phyloP scores from a whole-genome alignment of 2,888 invertebrate species.

The Dorcus parallelipipedus region DNA sequence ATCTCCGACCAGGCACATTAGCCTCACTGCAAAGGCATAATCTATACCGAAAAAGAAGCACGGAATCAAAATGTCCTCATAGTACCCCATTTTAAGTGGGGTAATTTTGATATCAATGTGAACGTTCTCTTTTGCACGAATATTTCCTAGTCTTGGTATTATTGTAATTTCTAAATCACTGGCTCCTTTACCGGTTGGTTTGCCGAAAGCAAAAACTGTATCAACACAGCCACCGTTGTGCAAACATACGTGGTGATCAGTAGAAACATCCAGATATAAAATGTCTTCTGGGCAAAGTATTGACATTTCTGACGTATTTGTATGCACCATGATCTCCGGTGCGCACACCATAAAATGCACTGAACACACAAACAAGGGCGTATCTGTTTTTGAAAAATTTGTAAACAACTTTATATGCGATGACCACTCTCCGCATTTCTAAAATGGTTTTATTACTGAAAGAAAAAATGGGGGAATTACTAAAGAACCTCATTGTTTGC shows the following conservation, averaged over 20 bases:
- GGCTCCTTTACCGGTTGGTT: constrained; percentile 36
- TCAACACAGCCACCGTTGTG: constrained; percentile 33
- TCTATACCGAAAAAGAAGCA: constrained; percentile 41
- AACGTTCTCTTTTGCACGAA: constrained; percentile 25
- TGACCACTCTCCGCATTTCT: constrained; percentile 14
- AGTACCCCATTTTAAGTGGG: constrained; percentile 40
- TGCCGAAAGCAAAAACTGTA: constrained; percentile 19
- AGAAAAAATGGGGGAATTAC: not conserved
- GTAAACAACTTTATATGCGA: constrained; percentile 24
- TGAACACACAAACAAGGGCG: constrained; percentile 27
- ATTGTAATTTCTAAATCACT: constrained; percentile 35
- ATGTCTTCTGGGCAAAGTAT: constrained; percentile 37
- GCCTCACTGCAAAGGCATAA: constrained; percentile 34
- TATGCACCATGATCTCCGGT: constrained; percentile 33
- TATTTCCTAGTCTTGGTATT: constrained; percentile 35
- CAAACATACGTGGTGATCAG: constrained; percentile 33
- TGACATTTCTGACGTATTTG: constrained; percentile 30
- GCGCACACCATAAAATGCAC: constrained; percentile 36
- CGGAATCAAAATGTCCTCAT: constrained; percentile 42
- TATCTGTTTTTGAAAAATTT: constrained; percentile 5
- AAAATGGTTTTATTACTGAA: not conserved
- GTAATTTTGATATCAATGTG: constrained; percentile 34
- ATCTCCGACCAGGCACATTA: constrained; percentile 42
- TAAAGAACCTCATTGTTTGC: constrained; percentile 11
- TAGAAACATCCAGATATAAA: constrained; percentile 36